Evolutionary conservation across 2,113 vertebrate genomes (phyloP).

Genomic region (Hypanus sabinus): DNA sequence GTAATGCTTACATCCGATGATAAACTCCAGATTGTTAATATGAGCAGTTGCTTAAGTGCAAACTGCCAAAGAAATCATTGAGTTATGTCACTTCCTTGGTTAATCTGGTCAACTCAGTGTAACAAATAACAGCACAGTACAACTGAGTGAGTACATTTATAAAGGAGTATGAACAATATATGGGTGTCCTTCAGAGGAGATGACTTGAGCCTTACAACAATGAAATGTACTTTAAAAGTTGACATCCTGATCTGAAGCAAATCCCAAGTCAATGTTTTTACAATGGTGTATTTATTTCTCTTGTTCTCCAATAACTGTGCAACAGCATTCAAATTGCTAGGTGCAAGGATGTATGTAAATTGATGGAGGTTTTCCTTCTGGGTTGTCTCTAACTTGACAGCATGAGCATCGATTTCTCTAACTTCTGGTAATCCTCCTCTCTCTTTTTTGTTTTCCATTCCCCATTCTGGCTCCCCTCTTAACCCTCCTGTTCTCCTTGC

Average conservation of each 20-base stretch:
- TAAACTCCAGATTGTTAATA: not conserved
- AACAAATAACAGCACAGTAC: not conserved
- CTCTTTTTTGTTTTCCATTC: too few relatives aligned
- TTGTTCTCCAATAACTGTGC: not conserved
- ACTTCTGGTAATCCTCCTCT: too few relatives aligned
- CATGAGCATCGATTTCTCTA: too few relatives aligned
- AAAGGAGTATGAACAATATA: not conserved
- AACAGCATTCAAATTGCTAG: not conserved
- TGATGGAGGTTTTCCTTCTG: not conserved
- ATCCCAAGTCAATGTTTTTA: not conserved
- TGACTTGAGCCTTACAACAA: not conserved
- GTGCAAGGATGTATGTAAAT: not conserved
- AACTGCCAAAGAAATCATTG: not conserved
- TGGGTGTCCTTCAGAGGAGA: not conserved
- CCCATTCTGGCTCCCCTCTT: too few relatives aligned
- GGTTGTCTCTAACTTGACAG: too few relatives aligned
- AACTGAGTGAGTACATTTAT: not conserved
- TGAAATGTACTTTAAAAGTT: not conserved
- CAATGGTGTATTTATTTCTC: not conserved
- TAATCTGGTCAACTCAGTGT: not conserved
- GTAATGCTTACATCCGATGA: not conserved
- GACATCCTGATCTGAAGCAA: not conserved
- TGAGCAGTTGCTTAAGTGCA: not conserved
- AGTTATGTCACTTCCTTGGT: not conserved
- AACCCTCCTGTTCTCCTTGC: too few relatives aligned